Evolutionary conservation across 2,797 vertebrate genomes (phyloP).

Genomic region (Syngnathus acus): DNA sequence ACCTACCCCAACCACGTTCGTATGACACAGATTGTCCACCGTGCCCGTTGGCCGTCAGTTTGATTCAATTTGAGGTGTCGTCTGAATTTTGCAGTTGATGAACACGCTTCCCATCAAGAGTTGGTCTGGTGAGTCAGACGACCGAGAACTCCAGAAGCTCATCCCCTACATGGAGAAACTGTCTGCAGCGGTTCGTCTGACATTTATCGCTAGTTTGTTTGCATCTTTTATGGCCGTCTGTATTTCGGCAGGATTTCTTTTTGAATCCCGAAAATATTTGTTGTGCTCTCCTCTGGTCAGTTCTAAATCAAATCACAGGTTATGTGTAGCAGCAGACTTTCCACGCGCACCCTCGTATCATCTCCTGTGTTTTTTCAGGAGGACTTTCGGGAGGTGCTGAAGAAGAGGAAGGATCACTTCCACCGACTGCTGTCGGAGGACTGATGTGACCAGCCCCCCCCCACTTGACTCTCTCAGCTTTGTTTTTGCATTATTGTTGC

Average conservation of each 20-base stretch:
- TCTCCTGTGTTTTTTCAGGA: constrained; percentile 63
- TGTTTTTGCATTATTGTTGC: constrained; percentile 16
- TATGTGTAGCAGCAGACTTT: constrained; percentile 36
- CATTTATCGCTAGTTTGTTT: background rate
- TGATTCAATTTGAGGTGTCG: background rate
- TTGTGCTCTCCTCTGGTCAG: background rate
- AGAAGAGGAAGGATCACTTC: constrained; percentile 65
- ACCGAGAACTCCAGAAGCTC: constrained; percentile 72
- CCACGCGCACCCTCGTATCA: constrained; percentile 25
- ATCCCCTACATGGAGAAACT: constrained; percentile 69
- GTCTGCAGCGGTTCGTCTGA: constrained; percentile 55
- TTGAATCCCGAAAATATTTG: background rate
- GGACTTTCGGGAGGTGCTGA: constrained; percentile 70
- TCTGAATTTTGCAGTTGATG: constrained; percentile 58
- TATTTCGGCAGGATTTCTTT: background rate
- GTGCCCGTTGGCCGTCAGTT: background rate
- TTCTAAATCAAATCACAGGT: constrained; percentile 20
- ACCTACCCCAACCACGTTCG: constrained; percentile 76
- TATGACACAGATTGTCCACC: background rate
- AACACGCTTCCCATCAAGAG: constrained; percentile 72
- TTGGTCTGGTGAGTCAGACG: constrained; percentile 64
- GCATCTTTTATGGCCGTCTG: background rate
- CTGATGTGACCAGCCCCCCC: constrained; percentile 33
- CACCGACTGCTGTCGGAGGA: constrained; percentile 59
- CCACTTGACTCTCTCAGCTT: constrained; percentile 23